Base-by-base conservation (phyloP, 2,888 invertebrate genomes). In the Sericinus montela region DNA sequence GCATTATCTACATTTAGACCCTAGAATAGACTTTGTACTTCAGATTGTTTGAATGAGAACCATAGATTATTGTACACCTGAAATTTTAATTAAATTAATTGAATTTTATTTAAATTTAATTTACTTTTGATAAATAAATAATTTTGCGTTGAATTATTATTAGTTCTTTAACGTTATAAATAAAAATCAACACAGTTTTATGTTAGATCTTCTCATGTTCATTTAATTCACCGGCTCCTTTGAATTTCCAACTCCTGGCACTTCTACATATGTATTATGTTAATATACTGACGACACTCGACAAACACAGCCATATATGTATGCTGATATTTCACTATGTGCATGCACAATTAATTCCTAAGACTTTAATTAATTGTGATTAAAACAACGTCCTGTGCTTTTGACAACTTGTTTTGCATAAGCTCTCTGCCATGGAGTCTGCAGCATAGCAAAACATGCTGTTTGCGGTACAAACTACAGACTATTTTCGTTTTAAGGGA, bases 221-320 rank as follows among this genome's bases (percentile, higher is more conserved):
- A 56, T 23, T 54, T 42, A 49, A 53, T 54, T 49, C 55, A 59
- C 56, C 55, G 50, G 52, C 37, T 50, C 54, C 55, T 55, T 44
- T 53, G 59, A 40, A 35, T 46, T 40, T 15, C 10, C 9, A 10
- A 40, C 39, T 28, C 34, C 30, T 35, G 46, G 14, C 14, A 35
- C 35, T 63, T 65, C 63, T 59, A 65, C 19, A 19, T 19, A 19
- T 19, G 19, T 19, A 19, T 19, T 69, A 71, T 66, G 51, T 58
- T 59, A 59, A 56, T 61, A 56, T 30, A 63, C 68, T 68, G 67
- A 72, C 68, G 69, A 67, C 67, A 69, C 63, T 69, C 69, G 59
- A 58, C 73, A 74, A 70, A 74, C 61, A 69, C 40, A 44, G 40
- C 56, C 52, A 32, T 56, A 48, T 43, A 52, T 44, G 38, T 46